Base-by-base conservation (phyloP, 1,140 invertebrate species). In the Teleogryllus occipitalis region DNA sequence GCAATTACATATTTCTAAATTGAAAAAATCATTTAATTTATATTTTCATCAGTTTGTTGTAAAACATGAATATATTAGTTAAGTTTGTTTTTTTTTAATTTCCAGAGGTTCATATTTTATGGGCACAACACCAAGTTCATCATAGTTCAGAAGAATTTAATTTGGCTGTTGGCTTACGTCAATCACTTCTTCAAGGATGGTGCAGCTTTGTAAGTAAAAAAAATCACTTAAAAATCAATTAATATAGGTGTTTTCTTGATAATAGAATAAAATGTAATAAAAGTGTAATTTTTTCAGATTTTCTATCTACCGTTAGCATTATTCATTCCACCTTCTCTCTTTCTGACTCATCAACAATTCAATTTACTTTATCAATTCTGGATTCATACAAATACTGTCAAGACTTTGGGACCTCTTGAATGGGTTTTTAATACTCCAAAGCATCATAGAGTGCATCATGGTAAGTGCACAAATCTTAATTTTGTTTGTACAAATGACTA, bases 101-200 rank as follows among this genome's bases (percentile, higher is more conserved):
- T 87, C 27, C 86, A 95, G 94, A 98, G 86, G 87, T 97, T 12
- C 95, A 97, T 85, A 91, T 98, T 80, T 88, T 98, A 77, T 98
- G 97, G 96, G 94, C 95, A 0, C 93, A 96, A 80, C 97, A 98
- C 87, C 96, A 98, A 87, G 95, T 97, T 1, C 97, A 98, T 86
- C 97, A 98, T 83, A 97, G 95, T 83, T 97, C 96, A 18, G 97
- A 98, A 86, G 96, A 98, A 83, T 98, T 96, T 86, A 98, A 98
- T 87, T 88, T 98, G 82, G 92, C 93, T 15, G 95, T 96, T 48
- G 95, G 95, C 0, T 88, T 97, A 78, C 85, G 96, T 48, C 96
- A 98, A 85, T 95, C 95, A 0, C 83, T 93, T 0, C 84, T 97
- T 27, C 95, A 97, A 85, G 90, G 91, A 77, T 96, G 93, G 90